Conservation (phyloP, 2,797 vertebrate genomes). For the Sebastolobus altivelis region DNA sequence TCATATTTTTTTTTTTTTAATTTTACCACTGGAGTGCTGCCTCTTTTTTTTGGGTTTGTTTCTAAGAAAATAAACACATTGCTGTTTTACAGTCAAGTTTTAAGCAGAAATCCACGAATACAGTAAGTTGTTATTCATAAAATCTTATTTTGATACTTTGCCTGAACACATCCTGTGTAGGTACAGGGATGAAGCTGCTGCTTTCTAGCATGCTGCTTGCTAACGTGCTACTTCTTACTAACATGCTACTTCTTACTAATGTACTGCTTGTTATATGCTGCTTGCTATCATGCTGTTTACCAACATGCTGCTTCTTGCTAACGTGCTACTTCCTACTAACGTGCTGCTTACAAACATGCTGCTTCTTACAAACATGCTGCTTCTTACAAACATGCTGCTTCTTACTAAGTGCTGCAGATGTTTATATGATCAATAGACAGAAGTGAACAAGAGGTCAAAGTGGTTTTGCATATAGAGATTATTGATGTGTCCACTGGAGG, state of each 20-base stretch:
- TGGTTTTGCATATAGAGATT: slow-evolving; percentile 16
- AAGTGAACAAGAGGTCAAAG: slow-evolving; percentile 31
- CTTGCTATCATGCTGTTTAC: too few species aligned
- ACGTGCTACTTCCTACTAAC: too few species aligned
- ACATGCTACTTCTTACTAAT: too few species aligned
- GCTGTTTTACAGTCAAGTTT: neutral
- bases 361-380: too few species aligned
- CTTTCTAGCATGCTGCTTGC: neutral
- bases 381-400: too few species aligned
- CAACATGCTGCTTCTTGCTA: too few species aligned
- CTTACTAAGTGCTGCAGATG: neutral
- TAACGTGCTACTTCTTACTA: too few species aligned
- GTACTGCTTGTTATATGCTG: too few species aligned
- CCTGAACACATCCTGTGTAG: too few species aligned
- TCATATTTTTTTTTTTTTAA: too few species aligned
- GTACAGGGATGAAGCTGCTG: neutral
- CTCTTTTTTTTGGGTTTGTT: too few species aligned
- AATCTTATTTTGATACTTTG: neutral
- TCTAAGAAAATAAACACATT: neutral
- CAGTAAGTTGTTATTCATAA: neutral
- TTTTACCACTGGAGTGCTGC: neutral
- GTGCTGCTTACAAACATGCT: too few species aligned
- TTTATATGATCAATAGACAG: slow-evolving; percentile 23
- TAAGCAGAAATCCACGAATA: neutral
- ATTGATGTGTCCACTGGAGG: slow-evolving; percentile 19